phyloP scores from a whole-genome alignment of 2,797 vertebrate species.

The Amblyopsis hoosieri region DNA sequence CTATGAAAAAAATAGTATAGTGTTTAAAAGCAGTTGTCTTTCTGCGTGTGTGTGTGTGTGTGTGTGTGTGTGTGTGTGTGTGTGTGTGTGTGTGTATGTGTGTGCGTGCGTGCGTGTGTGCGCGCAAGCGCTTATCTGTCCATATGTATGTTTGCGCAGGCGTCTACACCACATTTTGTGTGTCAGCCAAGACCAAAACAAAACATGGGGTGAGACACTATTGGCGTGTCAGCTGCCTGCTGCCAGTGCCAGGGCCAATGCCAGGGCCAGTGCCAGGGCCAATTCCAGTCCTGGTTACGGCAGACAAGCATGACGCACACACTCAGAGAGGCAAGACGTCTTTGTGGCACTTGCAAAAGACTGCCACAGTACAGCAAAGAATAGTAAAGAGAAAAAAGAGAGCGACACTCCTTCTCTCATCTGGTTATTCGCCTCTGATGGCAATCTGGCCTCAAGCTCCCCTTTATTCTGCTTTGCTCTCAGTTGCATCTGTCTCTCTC shows the following conservation, averaged over 20 bases:
- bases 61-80: conserved; percentile 14
- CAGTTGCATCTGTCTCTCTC: conserved; percentile 32
- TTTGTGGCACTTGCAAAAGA: conserved; percentile 55
- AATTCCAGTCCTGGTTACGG: conserved; percentile 10
- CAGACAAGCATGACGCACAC: conserved; percentile 69
- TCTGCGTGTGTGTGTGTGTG: conserved; percentile 4
- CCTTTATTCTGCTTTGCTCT: conserved; percentile 23
- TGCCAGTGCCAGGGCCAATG: conserved; percentile 11
- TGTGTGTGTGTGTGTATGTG: conserved; percentile 2
- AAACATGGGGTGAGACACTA: not conserved
- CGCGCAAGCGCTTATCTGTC: not conserved
- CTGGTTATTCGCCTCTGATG: conserved; percentile 31
- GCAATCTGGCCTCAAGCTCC: conserved; percentile 39
- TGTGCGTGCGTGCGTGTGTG: not conserved
- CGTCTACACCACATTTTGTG: not conserved
- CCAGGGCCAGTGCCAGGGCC: conserved; percentile 4
- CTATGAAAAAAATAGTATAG: conserved; percentile 5
- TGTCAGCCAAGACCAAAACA: conserved; percentile 4
- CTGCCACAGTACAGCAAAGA: conserved; percentile 25
- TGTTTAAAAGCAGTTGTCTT: conserved; percentile 5
- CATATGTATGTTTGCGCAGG: too few relatives aligned
- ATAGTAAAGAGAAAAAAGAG: conserved; percentile 45
- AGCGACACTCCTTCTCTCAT: conserved; percentile 43
- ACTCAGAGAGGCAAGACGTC: conserved; percentile 58
- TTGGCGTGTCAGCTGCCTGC: not conserved